These are phyloP conservation scores for Arenicola marina DNA, from an alignment of 2,888 invertebrate species.

Conservation along the genomic window DNA sequence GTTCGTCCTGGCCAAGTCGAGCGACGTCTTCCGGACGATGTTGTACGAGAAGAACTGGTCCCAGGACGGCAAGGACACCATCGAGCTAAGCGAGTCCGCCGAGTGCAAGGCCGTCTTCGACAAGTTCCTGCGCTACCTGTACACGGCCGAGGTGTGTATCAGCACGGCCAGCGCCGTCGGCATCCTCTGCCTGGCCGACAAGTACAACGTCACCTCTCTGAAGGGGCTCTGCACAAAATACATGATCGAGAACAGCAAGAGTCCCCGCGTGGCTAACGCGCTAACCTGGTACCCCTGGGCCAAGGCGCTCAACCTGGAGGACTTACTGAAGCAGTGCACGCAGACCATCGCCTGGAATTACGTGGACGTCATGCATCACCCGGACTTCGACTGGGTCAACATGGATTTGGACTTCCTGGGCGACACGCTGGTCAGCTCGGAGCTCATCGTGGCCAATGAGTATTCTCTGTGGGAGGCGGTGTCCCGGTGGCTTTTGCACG, in stretches of 20 bases:
- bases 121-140: constrained; percentile 56
- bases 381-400: constrained; percentile 51
- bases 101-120: constrained; percentile 58
- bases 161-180: constrained; percentile 53
- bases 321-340: constrained; percentile 52
- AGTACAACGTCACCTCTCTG: constrained; percentile 58
- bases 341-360: constrained; percentile 61
- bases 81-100: constrained; percentile 52
- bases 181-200: constrained; percentile 60
- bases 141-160: constrained; percentile 58
- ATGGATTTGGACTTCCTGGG: constrained; percentile 58
- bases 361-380: constrained; percentile 49
- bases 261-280: constrained; percentile 56
- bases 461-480: constrained; percentile 46
- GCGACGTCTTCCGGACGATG: constrained; percentile 60
- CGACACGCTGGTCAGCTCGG: constrained; percentile 54
- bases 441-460: constrained; percentile 55
- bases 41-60: constrained; percentile 55
- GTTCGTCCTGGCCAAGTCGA: constrained; percentile 60
- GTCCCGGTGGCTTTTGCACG: constrained; percentile 51
- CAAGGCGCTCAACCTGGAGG: constrained; percentile 54
- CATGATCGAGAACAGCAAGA: constrained; percentile 57
- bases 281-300: constrained; percentile 60
- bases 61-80: constrained; percentile 34
- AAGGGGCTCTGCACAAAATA: constrained; percentile 54